Conservation (phyloP, 2,113 vertebrate species). For the Myiozetetes cayanensis region DNA sequence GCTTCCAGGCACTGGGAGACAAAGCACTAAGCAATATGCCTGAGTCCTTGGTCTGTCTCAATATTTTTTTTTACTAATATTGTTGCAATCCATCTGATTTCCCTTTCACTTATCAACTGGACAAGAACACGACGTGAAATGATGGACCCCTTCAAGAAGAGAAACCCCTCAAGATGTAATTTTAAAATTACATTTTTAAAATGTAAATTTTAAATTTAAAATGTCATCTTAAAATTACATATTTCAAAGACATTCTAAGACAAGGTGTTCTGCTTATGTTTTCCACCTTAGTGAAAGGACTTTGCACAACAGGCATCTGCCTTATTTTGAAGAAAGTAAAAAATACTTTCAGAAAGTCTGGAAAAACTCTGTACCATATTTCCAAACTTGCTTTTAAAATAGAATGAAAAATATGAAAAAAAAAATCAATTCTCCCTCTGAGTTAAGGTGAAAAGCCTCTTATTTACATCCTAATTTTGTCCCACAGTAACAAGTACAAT, state of each 20-base stretch:
- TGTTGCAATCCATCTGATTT: background rate
- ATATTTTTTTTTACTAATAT: accelerated
- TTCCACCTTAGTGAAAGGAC: background rate
- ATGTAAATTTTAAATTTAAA: too few species aligned
- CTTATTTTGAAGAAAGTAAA: background rate
- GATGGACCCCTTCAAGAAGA: background rate
- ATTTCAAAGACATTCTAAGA: background rate
- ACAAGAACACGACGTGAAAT: accelerated
- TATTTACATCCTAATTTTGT: background rate
- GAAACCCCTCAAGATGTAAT: background rate
- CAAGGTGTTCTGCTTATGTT: background rate
- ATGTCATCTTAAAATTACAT: background rate
- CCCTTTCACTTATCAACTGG: background rate
- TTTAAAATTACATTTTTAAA: background rate
- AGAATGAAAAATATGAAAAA: background rate
- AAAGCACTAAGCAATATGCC: background rate
- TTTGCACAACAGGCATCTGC: background rate
- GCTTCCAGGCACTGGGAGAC: background rate
- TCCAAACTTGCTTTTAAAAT: background rate
- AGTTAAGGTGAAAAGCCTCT: background rate
- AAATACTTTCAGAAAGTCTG: background rate
- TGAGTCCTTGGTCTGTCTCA: background rate
- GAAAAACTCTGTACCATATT: background rate
- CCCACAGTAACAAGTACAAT: background rate
- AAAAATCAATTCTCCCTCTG: background rate